Percentiles rank a stretch among this genome's conserved stretches.
Evolutionary conservation across 2,113 vertebrate species (phyloP).

Genomic region (Cottus gobio): DNA sequence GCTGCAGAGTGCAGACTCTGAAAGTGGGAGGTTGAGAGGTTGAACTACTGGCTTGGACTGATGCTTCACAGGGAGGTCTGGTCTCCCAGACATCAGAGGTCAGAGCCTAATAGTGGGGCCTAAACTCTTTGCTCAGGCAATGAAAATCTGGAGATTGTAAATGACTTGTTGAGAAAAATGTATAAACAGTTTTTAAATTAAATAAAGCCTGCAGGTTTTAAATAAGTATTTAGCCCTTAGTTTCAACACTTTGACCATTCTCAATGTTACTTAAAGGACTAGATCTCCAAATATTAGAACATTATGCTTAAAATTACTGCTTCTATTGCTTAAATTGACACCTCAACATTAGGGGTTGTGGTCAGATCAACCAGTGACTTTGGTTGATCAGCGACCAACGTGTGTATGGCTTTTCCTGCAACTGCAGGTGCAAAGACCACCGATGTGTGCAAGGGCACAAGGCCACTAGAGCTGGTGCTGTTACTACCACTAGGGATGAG

Average conservation of each 20-base stretch:
- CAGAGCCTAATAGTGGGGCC: conserved; percentile 5
- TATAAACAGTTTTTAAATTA: background rate
- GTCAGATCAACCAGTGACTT: background rate
- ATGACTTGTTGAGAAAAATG: background rate
- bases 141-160: conserved; percentile 19
- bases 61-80: conserved; percentile 22
- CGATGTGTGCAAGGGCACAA: background rate
- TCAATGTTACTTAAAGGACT: background rate
- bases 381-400: no score
- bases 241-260: background rate
- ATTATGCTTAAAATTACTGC: background rate
- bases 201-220: background rate
- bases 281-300: background rate
- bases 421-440: background rate
- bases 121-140: conserved; percentile 3
- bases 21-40: conserved; percentile 31
- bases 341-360: background rate
- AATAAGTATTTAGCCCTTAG: background rate
- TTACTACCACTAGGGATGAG: background rate
- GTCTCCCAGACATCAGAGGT: conserved; percentile 50
- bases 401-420: background rate
- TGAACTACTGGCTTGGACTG: conserved; percentile 22
- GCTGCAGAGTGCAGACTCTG: background rate
- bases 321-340: background rate
- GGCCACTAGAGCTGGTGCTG: background rate